Conservation (phyloP, 1,140 invertebrate species). For the Micrasema longulum region DNA sequence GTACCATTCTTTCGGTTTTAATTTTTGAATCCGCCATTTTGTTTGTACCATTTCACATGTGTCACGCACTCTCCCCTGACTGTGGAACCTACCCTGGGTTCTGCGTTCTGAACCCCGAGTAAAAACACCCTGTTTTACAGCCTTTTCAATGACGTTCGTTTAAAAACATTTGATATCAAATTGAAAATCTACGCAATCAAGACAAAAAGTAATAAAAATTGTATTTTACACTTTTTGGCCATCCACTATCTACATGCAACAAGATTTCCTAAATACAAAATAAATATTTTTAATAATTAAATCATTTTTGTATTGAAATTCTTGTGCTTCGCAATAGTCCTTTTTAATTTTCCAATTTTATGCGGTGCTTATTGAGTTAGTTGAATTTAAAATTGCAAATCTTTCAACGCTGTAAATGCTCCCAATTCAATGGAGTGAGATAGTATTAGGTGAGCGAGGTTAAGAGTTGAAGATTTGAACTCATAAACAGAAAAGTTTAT, state of each 20-base stretch:
- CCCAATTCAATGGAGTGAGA: no score
- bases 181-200: constrained; percentile 26
- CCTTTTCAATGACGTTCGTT: constrained; percentile 28
- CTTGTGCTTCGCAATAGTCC: no score
- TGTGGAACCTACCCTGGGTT: background rate
- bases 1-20: constrained; percentile 24
- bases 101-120: background rate
- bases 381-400: no score
- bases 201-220: constrained; percentile 26
- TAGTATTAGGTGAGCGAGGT: no score
- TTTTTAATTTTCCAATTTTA: no score
- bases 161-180: constrained; percentile 39
- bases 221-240: constrained; percentile 5
- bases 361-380: no score
- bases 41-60: constrained; percentile 36
- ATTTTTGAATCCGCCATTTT: constrained; percentile 30
- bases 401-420: no score
- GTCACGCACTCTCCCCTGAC: constrained; percentile 19
- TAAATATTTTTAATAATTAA: no score
- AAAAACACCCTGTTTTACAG: constrained; percentile 25
- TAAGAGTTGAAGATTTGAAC: no score
- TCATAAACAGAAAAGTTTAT: no score
- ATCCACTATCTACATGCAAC: constrained; percentile 18
- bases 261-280: background rate
- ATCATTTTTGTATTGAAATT: no score